Conservation (phyloP, 2,113 vertebrate genomes). For the Phocoena sinus region DNA sequence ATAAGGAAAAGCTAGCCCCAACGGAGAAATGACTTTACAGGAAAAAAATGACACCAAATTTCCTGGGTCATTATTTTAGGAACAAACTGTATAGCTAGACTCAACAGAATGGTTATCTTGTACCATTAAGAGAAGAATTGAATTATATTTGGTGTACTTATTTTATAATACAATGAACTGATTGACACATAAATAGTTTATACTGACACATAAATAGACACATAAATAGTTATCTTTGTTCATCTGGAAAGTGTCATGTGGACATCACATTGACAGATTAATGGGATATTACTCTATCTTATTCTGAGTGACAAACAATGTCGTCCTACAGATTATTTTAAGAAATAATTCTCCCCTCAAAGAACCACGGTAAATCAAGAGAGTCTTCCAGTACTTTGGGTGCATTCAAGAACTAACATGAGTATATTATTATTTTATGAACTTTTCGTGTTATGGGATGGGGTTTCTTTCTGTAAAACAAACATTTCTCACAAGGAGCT, state of each 20-base stretch:
- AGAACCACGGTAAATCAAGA: neutral
- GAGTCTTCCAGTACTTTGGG: neutral
- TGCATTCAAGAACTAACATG: neutral
- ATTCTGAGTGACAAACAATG: neutral
- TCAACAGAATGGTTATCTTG: neutral
- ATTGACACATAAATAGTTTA: neutral
- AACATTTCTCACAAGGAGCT: conserved; percentile 5
- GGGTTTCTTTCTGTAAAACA: neutral
- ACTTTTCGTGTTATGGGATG: neutral
- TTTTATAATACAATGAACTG: conserved; percentile 5
- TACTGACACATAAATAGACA: neutral
- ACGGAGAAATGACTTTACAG: neutral
- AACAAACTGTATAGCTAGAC: neutral
- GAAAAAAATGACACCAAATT: neutral
- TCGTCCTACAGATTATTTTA: neutral
- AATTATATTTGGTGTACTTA: conserved; percentile 15
- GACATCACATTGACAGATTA: neutral
- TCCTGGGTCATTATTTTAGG: conserved; percentile 6
- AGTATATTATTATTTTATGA: conserved; percentile 1
- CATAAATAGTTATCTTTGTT: neutral
- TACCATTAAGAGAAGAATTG: neutral
- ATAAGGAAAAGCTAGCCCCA: neutral
- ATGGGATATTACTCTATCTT: neutral
- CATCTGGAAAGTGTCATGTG: neutral
- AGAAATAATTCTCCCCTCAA: neutral